Conservation (phyloP, 1,140 invertebrate genomes). For the Diachasmimorpha longicaudata region DNA sequence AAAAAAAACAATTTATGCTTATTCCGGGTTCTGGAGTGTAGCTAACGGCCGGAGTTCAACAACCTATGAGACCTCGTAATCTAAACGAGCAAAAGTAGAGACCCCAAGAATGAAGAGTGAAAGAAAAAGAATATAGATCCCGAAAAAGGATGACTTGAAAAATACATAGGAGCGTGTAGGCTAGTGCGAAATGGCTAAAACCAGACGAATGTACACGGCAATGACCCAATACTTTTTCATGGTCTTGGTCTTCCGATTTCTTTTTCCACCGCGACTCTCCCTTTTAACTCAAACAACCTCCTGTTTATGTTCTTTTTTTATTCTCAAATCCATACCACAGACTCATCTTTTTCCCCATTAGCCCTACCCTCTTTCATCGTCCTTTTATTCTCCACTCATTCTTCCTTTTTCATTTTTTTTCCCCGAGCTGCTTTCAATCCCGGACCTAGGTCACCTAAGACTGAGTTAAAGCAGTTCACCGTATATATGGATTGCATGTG, state of each 20-base stretch:
- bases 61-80: conserved; percentile 12
- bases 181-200: conserved; percentile 42
- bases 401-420: conserved; percentile 42
- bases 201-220: conserved; percentile 40
- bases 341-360: not conserved
- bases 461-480: conserved; percentile 38
- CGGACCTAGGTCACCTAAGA: conserved; percentile 58
- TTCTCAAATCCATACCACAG: not conserved
- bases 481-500: conserved; percentile 1
- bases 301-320: conserved; percentile 21
- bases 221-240: conserved; percentile 50
- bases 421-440: conserved; percentile 41
- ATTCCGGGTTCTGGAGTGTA: not conserved
- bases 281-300: conserved; percentile 24
- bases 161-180: conserved; percentile 28
- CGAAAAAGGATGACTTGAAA: conserved; percentile 13
- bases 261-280: conserved; percentile 28
- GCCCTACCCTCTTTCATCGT: not conserved
- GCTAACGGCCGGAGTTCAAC: conserved; percentile 8
- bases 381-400: conserved; percentile 29
- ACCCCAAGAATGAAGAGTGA: conserved; percentile 23
- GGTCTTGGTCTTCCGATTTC: conserved; percentile 32
- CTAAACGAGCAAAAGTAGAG: conserved; percentile 11
- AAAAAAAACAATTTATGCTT: conserved; percentile 23
- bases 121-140: conserved; percentile 23